Base-by-base conservation (phyloP, 2,797 vertebrate genomes). In the Poecile montanus region DNA sequence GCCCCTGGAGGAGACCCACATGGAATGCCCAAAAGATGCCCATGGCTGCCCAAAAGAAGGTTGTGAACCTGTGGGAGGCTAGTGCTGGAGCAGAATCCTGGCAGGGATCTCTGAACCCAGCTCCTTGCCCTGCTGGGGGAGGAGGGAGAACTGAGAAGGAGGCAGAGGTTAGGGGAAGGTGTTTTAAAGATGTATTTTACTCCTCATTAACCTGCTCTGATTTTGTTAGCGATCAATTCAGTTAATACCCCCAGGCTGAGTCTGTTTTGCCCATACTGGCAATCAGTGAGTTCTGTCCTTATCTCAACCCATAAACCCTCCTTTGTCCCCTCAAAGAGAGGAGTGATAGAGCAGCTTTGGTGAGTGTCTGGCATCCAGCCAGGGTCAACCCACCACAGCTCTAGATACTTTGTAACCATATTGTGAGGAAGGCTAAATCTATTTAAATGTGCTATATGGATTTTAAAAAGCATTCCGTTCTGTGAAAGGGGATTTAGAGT, bases 381-480 rank as follows among this genome's bases (percentile, higher is more conserved):
- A 36, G 26, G 7, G 18, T 58, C 40, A 54, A 32, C 18, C 58
- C 30, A 27, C 16, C 9, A 4, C 8, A 32, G 30, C 26, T 71
- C 58, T 63, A 71, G 45, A 23, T 60, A 63, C 14, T 66, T 81
- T 78, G 22, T 40, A 90, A 66, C 10, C 7, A 5, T 63, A 62
- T 53, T 58, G 26, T 34, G 25, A 73, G 36, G 51, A 68, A n/a
- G 23, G 47, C 29, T 81, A 62, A 91, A 66, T 48, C 47, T 88
- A 32, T 60, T 88, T 62, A 66, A n/a, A 38, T 16, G 11, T 26
- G 9, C 44, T 62, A 2, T 53, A 34, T 13, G 54, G 67, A n/a
- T 93, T 85, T 70, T 48, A 21, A 85, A 91, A 88, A 77, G 40
- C 61, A 48, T 62, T n/a, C 62, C 53, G 15, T 61, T 54, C 56